Base-by-base conservation (phyloP, 92 coral and sea anemone genomes). In the Epizoanthus scotinus region DNA sequence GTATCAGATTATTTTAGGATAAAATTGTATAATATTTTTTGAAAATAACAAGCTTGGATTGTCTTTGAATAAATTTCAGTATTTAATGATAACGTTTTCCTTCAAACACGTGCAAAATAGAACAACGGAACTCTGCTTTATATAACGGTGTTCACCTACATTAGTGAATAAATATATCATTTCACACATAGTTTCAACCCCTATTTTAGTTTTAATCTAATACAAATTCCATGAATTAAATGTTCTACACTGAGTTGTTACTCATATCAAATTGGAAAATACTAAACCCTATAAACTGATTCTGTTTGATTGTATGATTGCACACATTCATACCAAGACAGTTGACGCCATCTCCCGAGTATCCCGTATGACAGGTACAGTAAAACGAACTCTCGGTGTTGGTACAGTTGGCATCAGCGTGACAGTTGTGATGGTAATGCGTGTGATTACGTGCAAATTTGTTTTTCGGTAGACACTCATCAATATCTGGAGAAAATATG, bases 331-430 rank as follows among this genome's bases (percentile, higher is more conserved):
- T 75, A 92, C 97, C 94, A 54, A 54, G 67, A 78, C 97, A 92
- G 14, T 73, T 83, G 78, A 83, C 86, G 56, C 97, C 98, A 67
- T 83, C 72, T 56, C 94, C 98, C 29, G 88, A 77, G 81, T 91
- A 91, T 54, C 98, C 98, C 63, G 85, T 83, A 69, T 86, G 86
- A 83, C 98, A 93, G 77, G 91, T 90, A 62, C 95, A 91, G 69
- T 59, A 67, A 62, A 79, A 90, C n/a, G 94, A 88, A 3, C 94
- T 92, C 81, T 88, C 79, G 86, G 86, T 90, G 67, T 90, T 90
- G 70, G 91, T 87, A 67, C 93, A 90, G 86, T 87, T 90, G 78
- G 93, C 85, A 54, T 83, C 91, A 36, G 61, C 54, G 70, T 90
- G 94, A 88, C 92, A 92, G 81, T 91, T 84, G 89, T 90, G 91